phyloP scores from a whole-genome alignment of 2,888 invertebrate genomes.

The Drosophila multiciliata region DNA sequence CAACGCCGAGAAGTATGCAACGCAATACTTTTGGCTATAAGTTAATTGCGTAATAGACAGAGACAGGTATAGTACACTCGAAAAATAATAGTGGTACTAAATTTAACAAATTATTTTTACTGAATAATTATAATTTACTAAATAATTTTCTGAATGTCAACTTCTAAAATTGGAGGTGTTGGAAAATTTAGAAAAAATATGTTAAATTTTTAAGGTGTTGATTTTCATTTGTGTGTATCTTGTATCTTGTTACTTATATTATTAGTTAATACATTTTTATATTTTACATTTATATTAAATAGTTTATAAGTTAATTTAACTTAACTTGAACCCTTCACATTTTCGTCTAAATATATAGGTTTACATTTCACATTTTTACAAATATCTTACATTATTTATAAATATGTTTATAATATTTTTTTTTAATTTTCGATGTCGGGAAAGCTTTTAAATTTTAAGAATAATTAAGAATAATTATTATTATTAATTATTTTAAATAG shows the following conservation, averaged over 20 bases:
- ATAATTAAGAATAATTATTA: background rate
- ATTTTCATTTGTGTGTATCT: background rate
- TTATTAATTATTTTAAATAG: too few species aligned
- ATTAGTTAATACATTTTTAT: background rate
- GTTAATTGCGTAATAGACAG: constrained; percentile 42
- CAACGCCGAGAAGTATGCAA: constrained; percentile 43
- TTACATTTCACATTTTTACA: background rate
- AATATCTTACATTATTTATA: background rate
- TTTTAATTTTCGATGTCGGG: background rate
- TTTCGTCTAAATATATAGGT: accelerated
- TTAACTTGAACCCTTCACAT: background rate
- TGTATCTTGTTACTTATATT: background rate
- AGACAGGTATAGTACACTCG: background rate
- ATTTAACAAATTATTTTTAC: background rate
- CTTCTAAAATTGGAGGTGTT: background rate
- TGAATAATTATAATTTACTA: background rate
- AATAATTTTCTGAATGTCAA: background rate
- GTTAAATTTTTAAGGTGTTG: background rate
- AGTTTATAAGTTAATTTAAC: background rate
- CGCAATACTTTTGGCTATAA: constrained; percentile 39
- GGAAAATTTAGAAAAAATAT: background rate
- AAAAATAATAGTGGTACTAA: too few species aligned
- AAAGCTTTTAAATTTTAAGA: background rate
- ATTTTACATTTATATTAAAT: background rate
- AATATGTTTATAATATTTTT: background rate